A percentile compares a stretch with the other conserved stretches of the same genome.
Evolutionary conservation across 2,113 vertebrate species (phyloP).

Genomic region (Coreoperca whiteheadi): DNA sequence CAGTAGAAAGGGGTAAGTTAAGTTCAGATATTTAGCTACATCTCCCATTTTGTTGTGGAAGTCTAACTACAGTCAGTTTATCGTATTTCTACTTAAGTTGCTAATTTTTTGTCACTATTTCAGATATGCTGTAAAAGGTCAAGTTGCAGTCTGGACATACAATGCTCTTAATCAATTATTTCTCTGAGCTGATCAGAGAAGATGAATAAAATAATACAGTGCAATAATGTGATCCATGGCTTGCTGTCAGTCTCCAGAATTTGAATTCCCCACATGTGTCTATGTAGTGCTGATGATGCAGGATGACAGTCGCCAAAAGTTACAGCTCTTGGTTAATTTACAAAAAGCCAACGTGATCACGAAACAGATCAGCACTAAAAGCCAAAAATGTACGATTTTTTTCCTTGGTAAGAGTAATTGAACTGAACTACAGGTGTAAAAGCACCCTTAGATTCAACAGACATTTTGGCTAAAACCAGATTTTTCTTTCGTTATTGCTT

Average conservation of each 20-base stretch:
- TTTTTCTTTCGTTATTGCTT: neutral
- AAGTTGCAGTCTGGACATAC: neutral
- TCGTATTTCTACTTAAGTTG: constrained; percentile 42
- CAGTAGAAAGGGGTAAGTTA: constrained; percentile 39
- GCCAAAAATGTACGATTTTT: neutral
- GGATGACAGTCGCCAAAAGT: neutral
- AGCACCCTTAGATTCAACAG: neutral
- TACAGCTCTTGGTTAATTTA: neutral
- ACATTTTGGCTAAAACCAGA: neutral
- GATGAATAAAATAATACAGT: neutral
- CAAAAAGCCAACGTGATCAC: neutral
- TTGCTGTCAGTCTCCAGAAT: neutral
- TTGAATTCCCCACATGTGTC: too few relatives aligned
- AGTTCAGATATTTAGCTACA: constrained; percentile 53
- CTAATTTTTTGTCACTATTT: constrained; percentile 18
- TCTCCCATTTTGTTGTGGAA: constrained; percentile 15
- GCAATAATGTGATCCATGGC: neutral
- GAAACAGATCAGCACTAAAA: neutral
- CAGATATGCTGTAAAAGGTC: neutral
- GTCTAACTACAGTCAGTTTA: constrained; percentile 21
- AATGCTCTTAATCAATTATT: neutral
- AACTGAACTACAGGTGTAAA: neutral
- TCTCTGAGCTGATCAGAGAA: neutral
- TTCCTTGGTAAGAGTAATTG: neutral
- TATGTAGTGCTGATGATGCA: neutral